Evolutionary conservation across 2,113 vertebrate genomes (phyloP).

Genomic region (Tringa solitaria): DNA sequence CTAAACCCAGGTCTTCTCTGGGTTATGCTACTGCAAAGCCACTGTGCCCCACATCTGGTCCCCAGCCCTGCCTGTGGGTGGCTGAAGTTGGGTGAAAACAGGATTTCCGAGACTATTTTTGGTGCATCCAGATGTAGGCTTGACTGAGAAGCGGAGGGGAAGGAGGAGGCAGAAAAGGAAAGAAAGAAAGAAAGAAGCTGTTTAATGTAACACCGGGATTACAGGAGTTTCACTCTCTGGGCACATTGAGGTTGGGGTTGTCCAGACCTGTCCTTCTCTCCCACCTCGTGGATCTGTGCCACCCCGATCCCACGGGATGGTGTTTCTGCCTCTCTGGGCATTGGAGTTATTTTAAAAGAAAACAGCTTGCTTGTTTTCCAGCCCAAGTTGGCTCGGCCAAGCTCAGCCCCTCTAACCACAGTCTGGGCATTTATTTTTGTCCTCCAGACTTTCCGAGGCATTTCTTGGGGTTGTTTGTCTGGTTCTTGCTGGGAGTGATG

Average conservation of each 20-base stretch:
- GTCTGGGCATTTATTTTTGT: conserved; percentile 53
- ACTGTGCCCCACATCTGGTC: neutral
- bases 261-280: neutral
- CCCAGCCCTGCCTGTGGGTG: neutral
- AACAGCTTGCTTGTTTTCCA: conserved; percentile 3
- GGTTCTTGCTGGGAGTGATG: neutral
- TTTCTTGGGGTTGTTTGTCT: conserved; percentile 45
- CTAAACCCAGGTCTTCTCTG: neutral
- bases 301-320: neutral
- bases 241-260: neutral
- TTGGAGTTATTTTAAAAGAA: neutral
- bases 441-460: neutral
- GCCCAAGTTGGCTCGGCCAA: neutral
- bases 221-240: neutral
- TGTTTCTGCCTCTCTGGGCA: neutral
- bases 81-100: neutral
- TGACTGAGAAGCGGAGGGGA: neutral
- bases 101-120: neutral
- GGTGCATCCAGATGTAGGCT: neutral
- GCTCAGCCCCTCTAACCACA: conserved; percentile 36
- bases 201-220: neutral
- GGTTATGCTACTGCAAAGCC: neutral
- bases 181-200: neutral
- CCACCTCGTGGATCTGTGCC: accelerated
- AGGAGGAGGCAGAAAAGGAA: neutral